Evolutionary conservation across 2,888 invertebrate genomes (phyloP).

Genomic region (Epinotia nisella): DNA sequence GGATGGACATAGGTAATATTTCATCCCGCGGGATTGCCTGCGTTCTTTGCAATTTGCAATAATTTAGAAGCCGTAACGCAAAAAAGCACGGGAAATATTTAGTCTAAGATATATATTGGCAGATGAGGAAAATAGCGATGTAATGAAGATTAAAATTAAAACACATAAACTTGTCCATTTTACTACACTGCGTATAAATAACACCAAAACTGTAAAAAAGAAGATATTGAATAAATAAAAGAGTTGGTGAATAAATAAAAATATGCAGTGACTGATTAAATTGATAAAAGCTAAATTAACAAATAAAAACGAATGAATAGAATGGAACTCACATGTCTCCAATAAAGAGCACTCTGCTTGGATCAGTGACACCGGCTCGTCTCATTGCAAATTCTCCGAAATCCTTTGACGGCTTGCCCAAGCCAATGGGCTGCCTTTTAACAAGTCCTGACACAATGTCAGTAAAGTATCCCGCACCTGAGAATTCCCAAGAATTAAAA

Average conservation of each 20-base stretch:
- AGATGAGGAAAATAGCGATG: no score
- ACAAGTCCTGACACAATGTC: slow-evolving; percentile 70
- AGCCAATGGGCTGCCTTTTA: slow-evolving; percentile 67
- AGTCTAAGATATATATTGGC: no score
- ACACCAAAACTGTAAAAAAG: no score
- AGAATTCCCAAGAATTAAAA: slow-evolving; percentile 39
- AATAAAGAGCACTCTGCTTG: slow-evolving; percentile 90
- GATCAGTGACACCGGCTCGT: slow-evolving; percentile 84
- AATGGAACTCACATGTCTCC: slow-evolving; percentile 89
- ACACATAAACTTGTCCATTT: no score
- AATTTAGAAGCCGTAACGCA: no score
- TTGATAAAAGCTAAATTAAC: background rate
- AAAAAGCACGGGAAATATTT: no score
- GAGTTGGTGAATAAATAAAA: background rate
- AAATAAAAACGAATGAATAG: background rate
- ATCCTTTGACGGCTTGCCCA: slow-evolving; percentile 80
- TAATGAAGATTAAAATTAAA: no score
- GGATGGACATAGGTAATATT: no score
- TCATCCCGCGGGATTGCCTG: no score
- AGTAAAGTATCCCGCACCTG: slow-evolving; percentile 75
- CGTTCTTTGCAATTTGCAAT: no score
- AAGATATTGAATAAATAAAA: background rate
- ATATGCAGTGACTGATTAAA: background rate
- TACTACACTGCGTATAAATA: no score
- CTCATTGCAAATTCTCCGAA: slow-evolving; percentile 81